Base-by-base conservation (phyloP, 2,113 vertebrate species). In the Thryonomys swinderianus region DNA sequence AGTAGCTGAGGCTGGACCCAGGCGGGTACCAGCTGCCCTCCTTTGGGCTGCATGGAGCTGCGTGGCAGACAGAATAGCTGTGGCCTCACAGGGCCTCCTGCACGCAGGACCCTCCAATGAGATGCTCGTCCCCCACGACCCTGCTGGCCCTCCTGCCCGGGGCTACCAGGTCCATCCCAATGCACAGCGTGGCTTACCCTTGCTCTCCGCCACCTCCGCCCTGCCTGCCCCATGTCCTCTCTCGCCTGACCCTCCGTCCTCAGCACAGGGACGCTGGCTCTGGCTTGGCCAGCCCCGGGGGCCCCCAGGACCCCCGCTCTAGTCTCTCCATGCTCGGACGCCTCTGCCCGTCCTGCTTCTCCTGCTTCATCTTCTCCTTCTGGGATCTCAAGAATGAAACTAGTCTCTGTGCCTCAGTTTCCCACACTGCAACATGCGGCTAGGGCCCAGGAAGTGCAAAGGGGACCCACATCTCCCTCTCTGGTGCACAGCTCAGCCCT, bases 101-200 rank as follows among this genome's bases (percentile, higher is more conserved):
- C n/a, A 34, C 71, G 14, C 5, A 0, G 2, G 55, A 12, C 2
- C 27, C 66, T 30, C 62, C 12, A 34, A 25, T 0, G 21, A 32
- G 30, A 61, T n/a, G 23, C 4, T 0, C 6, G 18, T 21, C 34
- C 40, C 2, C 14, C 3, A 5, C 11, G 1, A 2, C 1, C 9
- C 27, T 23, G 42, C 45, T 13, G 5, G 2, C 53, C 37, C 13
- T 32, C 59, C 62, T n/a, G 45, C 71, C 64, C 30, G 71, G 51
- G 83, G n/a, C 7, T 11, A 7, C 32, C 51, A 11, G 5, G 2
- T 32, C 42, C 8, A 14, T 27, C 42, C 42, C 34, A 20, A 66
- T 88, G 40, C 40, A 37, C 76, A 67, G 7, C 30, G 16, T 1
- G n/a, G 20, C 30, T 25, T 18, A 48, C 7, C n/a, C 32, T 48